Conservation (phyloP, 2,888 invertebrate genomes). For the Monochamus alternatus region DNA sequence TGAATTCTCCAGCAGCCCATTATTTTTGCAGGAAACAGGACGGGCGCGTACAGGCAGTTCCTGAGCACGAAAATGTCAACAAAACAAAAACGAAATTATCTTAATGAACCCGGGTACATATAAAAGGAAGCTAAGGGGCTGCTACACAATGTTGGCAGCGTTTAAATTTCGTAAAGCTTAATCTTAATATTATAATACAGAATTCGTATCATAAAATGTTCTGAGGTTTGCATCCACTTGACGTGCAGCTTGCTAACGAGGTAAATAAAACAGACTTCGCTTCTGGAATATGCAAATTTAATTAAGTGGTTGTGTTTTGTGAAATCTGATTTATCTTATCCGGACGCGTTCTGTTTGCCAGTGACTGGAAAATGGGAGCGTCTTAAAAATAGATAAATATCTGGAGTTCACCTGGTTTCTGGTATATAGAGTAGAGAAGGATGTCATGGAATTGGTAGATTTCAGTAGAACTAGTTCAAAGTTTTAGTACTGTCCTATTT, state of each 20-base stretch:
- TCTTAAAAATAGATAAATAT: too few species aligned
- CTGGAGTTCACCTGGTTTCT: too few species aligned
- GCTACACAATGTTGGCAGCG: slow-evolving; percentile 33
- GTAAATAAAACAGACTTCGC: slow-evolving; percentile 36
- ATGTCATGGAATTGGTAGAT: too few species aligned
- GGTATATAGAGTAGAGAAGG: too few species aligned
- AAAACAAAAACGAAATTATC: slow-evolving; percentile 31
- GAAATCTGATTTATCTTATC: neutral
- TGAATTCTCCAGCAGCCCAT: neutral
- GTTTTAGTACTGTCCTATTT: too few species aligned
- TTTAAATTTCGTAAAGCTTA: slow-evolving; percentile 20
- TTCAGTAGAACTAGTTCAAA: too few species aligned
- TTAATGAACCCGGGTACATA: slow-evolving; percentile 28
- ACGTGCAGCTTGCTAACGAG: slow-evolving; percentile 46
- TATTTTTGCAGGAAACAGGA: neutral
- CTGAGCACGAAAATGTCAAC: slow-evolving; percentile 37
- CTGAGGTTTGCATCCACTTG: slow-evolving; percentile 38
- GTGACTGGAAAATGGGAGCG: too few species aligned
- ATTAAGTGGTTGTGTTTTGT: neutral
- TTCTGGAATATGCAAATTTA: slow-evolving; percentile 19
- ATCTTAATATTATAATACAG: slow-evolving; percentile 37
- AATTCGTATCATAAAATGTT: neutral
- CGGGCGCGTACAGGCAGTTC: neutral
- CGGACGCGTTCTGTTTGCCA: neutral
- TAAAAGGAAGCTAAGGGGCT: slow-evolving; percentile 20